phyloP scores from a whole-genome alignment of 2,888 invertebrate species.

The Agrochola litura region DNA sequence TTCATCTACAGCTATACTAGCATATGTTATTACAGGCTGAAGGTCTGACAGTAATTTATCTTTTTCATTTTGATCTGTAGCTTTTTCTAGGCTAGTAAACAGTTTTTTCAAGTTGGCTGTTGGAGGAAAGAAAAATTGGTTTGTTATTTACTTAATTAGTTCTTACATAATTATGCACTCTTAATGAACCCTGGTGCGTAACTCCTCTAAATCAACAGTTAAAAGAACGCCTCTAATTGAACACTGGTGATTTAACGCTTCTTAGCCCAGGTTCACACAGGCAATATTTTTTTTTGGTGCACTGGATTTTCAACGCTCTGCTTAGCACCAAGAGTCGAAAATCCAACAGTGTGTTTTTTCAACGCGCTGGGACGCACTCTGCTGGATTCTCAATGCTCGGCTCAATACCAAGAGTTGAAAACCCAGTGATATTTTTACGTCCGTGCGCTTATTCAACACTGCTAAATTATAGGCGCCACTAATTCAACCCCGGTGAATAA shows the following conservation, averaged over 20 bases:
- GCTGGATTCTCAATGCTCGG: too few relatives aligned
- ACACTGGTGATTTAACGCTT: background rate
- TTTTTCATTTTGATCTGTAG: constrained; percentile 90
- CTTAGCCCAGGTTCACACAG: too few relatives aligned
- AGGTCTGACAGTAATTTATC: constrained; percentile 92
- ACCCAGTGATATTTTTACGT: too few relatives aligned
- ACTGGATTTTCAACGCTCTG: too few relatives aligned
- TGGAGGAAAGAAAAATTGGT: constrained; percentile 64
- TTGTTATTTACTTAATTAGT: background rate
- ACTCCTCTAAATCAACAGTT: too few relatives aligned
- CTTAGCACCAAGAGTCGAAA: too few relatives aligned
- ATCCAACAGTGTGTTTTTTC: too few relatives aligned
- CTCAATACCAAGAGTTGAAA: too few relatives aligned
- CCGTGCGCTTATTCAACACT: background rate
- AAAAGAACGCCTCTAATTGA: background rate
- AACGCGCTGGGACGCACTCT: too few relatives aligned
- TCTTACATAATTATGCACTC: background rate
- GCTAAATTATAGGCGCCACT: background rate
- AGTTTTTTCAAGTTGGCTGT: constrained; percentile 93
- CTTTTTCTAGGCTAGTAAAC: constrained; percentile 92
- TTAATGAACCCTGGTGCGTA: background rate
- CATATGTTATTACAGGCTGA: constrained; percentile 95
- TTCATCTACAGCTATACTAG: constrained; percentile 98
- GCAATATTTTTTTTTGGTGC: too few relatives aligned
- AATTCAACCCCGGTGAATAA: background rate